These are phyloP conservation scores for Anthoptus insignis DNA, from an alignment of 2,888 invertebrate genomes.

Conservation along the genomic window DNA sequence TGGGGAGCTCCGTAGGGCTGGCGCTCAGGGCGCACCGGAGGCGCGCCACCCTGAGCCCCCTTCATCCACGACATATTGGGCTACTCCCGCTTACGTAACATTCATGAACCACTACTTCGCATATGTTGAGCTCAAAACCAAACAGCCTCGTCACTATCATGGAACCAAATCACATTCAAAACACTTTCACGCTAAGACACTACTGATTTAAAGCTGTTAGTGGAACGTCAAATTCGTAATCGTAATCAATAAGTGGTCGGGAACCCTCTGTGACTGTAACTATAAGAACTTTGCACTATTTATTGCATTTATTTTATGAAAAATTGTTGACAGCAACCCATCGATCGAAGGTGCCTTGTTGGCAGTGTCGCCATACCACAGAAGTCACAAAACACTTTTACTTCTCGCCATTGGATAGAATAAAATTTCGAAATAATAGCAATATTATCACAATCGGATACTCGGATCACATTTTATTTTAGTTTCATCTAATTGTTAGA, in stretches of 20 bases:
- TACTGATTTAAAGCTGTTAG: slow-evolving; percentile 27
- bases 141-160: slow-evolving; percentile 76
- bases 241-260: not conserved
- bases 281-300: slow-evolving; percentile 3
- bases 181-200: slow-evolving; percentile 75
- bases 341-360: slow-evolving; percentile 87
- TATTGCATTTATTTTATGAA: slow-evolving; percentile 63
- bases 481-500: too few species aligned
- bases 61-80: slow-evolving; percentile 83
- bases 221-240: not conserved
- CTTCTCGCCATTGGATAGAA: slow-evolving; percentile 10
- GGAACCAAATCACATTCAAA: slow-evolving; percentile 59
- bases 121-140: slow-evolving; percentile 70
- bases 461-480: not conserved
- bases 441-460: not conserved
- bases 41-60: slow-evolving; percentile 66
- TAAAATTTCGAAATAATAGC: slow-evolving; percentile 17
- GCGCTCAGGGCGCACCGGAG: slow-evolving; percentile 63
- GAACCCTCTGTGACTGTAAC: not conserved
- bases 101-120: slow-evolving; percentile 68
- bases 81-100: slow-evolving; percentile 82
- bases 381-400: slow-evolving; percentile 35
- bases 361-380: slow-evolving; percentile 75
- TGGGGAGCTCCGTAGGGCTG: slow-evolving; percentile 69
- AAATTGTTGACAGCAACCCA: slow-evolving; percentile 81